A percentile compares a stretch with the other conserved stretches of the same genome.
Evolutionary conservation across 2,888 invertebrate species (phyloP).

Genomic region (Cyclophora punctaria): DNA sequence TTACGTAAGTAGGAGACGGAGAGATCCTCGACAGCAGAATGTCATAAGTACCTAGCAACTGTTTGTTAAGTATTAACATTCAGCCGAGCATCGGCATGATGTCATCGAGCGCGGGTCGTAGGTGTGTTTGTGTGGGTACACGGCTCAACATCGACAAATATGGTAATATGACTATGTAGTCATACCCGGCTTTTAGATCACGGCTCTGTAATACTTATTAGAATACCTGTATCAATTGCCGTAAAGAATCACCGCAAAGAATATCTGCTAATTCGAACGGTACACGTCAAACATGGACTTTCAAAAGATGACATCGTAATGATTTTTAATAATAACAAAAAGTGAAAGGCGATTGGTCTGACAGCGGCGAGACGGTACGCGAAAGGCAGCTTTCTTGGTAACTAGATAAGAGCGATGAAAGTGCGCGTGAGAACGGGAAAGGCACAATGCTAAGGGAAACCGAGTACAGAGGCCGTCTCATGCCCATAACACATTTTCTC

Average conservation of each 20-base stretch:
- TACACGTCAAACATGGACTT: constrained; percentile 35
- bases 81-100: constrained; percentile 50
- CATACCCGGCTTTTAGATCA: constrained; percentile 42
- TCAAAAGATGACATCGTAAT: constrained; percentile 49
- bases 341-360: constrained; percentile 60
- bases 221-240: constrained; percentile 9
- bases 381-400: constrained; percentile 57
- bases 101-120: constrained; percentile 43
- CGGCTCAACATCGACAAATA: constrained; percentile 46
- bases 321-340: constrained; percentile 60
- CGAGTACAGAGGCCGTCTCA: constrained; percentile 23
- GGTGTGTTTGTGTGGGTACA: constrained; percentile 45
- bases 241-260: not conserved
- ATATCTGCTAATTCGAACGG: constrained; percentile 9
- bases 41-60: constrained; percentile 34
- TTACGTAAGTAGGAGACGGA: constrained; percentile 29
- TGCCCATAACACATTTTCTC: constrained; percentile 17
- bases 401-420: constrained; percentile 67
- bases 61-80: constrained; percentile 55
- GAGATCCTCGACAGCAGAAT: constrained; percentile 38
- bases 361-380: constrained; percentile 6
- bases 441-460: constrained; percentile 49
- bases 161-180: constrained; percentile 61
- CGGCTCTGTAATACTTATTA: constrained; percentile 37
- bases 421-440: constrained; percentile 53